Evolutionary conservation across 2,113 vertebrate species (phyloP).

Genomic region (Indicator indicator): DNA sequence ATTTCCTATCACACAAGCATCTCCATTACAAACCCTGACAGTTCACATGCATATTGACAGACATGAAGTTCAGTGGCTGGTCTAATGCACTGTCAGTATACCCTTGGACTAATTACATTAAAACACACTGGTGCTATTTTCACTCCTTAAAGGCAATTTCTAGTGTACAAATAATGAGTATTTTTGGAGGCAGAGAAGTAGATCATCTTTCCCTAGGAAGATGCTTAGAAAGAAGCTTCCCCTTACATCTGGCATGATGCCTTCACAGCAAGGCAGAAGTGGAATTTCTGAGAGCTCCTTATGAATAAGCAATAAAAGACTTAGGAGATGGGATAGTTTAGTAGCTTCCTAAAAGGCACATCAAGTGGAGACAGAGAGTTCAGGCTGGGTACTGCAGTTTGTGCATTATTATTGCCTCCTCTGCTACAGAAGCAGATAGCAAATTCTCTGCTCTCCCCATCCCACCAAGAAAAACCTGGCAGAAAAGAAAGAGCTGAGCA

Average conservation of each 20-base stretch:
- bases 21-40: background rate
- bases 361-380: background rate
- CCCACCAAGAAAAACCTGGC: conserved; percentile 43
- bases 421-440: background rate
- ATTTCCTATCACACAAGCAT: background rate
- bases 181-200: background rate
- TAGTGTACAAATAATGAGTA: background rate
- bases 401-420: background rate
- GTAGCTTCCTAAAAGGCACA: background rate
- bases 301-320: background rate
- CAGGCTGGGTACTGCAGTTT: background rate
- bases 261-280: background rate
- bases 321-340: background rate
- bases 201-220: background rate
- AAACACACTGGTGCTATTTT: background rate
- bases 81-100: background rate
- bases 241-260: background rate
- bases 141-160: background rate
- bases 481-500: conserved; percentile 4
- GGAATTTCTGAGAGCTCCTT: background rate
- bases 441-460: background rate
- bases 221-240: background rate
- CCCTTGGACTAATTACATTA: background rate
- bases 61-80: background rate
- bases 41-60: background rate